Evolutionary conservation across 1,140 invertebrate genomes (phyloP), one percentile per base, ranked within the genome.

Genomic region (Hirudo medicinalis): DNA sequence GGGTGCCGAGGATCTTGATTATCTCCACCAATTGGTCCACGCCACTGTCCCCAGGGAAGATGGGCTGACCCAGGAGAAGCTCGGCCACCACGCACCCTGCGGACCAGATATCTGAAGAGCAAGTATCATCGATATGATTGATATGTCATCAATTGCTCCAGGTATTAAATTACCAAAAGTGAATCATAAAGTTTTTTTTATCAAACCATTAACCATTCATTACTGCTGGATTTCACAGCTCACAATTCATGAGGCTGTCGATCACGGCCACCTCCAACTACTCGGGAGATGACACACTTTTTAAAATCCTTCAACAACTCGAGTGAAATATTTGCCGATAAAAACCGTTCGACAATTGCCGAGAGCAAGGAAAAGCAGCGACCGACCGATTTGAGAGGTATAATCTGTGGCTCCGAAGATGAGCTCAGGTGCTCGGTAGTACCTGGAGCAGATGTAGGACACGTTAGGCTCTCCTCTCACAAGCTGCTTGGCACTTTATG

Each of bases 401-500:
- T 99, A 99, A 85, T 99, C 93, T 76, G 94, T 98, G 80, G 97
- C 94, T 82, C 97, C 97, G 85, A 99, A 99, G 81, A 99, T 99
- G 76, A 97, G 87, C 85, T 98, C 95, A 71, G 97, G 97, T 78
- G 95, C 95, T 77, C 94, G 88, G 83, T 99, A 99, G 83, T 99
- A 99, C 77, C 97, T 90, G 80, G 96, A 99, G 86, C 97, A 99
- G 78, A 99, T 99, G 85, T 99, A 99, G 63, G 94, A 97, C 25
- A 99, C 96, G 83, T 99, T 99, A n/a, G 95, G 95, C 84, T 99
- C 97, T 71, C 93, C 94, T 78, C 89, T 89, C 71, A 98, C 89
- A 76, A 99, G 87, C 82, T 96, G 91, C 83, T 99, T 99, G 76
- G 97, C 96, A 80, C 85, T 74, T 60, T 40, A 27, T n/a, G 9